Conservation (phyloP, 2,113 vertebrate genomes). For the Seriola rivoliana region DNA sequence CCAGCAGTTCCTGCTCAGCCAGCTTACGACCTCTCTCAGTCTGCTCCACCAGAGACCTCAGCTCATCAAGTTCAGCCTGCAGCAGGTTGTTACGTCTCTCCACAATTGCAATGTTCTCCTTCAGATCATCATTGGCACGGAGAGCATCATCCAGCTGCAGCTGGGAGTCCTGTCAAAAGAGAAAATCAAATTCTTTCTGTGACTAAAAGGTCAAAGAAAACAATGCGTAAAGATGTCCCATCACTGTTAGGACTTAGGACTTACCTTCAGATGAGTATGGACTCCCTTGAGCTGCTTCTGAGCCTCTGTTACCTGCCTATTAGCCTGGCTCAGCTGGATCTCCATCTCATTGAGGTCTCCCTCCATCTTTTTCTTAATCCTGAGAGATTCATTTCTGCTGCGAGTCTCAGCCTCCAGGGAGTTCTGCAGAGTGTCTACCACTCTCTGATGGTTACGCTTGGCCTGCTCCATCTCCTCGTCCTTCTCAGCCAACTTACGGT, state of each 20-base stretch:
- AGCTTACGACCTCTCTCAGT: constrained; percentile 86
- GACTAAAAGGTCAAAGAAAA: not conserved
- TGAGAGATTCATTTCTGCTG: constrained; percentile 88
- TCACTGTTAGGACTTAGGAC: not conserved
- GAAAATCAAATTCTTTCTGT: not conserved
- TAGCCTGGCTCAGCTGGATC: constrained; percentile 82
- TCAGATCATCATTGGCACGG: constrained; percentile 84
- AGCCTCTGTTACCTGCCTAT: constrained; percentile 79
- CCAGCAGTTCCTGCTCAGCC: constrained; percentile 88
- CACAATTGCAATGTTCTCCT: constrained; percentile 88
- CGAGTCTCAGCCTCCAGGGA: constrained; percentile 91
- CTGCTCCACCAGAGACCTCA: constrained; percentile 71
- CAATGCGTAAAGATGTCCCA: not conserved
- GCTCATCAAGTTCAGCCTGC: constrained; percentile 88
- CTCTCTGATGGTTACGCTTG: constrained; percentile 89
- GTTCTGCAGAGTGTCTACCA: constrained; percentile 89
- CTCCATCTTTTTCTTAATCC: constrained; percentile 86
- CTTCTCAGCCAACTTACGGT: constrained; percentile 90
- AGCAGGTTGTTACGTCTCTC: constrained; percentile 86
- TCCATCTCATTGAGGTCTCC: constrained; percentile 66
- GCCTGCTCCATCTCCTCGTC: constrained; percentile 92
- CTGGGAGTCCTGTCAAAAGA: constrained; percentile 82
- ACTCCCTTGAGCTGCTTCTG: constrained; percentile 86
- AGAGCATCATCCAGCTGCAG: constrained; percentile 85
- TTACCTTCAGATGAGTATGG: constrained; percentile 83